These are phyloP conservation scores for Agrenia bidenticulata DNA, from an alignment of 2,888 invertebrate species.

Conservation along the genomic window DNA sequence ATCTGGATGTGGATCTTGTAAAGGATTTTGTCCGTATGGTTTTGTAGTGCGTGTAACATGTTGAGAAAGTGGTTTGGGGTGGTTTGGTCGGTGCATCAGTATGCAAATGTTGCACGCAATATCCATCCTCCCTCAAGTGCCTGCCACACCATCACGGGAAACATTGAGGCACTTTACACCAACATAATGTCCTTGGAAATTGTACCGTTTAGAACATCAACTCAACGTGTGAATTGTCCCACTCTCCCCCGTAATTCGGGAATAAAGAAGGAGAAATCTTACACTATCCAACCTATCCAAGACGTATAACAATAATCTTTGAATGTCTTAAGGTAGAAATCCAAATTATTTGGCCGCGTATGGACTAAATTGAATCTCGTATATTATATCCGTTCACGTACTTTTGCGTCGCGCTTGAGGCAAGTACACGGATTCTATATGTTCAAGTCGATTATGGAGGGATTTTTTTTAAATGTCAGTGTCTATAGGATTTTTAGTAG, in stretches of 20 bases:
- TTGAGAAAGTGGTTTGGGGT: not conserved
- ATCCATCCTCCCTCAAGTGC: not conserved
- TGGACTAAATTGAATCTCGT: too few relatives aligned
- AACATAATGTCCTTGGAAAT: not conserved
- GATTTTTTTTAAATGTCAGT: too few relatives aligned
- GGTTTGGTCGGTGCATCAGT: slow-evolving; percentile 2
- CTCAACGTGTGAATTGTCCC: slow-evolving; percentile 1
- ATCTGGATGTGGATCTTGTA: too few relatives aligned
- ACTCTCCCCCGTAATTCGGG: too few relatives aligned
- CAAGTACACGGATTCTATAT: too few relatives aligned
- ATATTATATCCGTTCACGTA: too few relatives aligned
- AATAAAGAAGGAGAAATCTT: too few relatives aligned
- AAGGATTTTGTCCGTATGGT: not conserved
- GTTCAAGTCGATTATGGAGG: too few relatives aligned
- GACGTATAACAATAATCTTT: not conserved
- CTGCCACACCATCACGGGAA: slow-evolving; percentile 1
- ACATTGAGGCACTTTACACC: slow-evolving; percentile 6
- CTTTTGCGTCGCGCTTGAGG: too few relatives aligned
- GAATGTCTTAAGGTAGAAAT: not conserved
- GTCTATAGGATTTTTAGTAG: too few relatives aligned
- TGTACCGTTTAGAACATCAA: not conserved
- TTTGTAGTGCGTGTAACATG: slow-evolving; percentile 4
- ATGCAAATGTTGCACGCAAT: slow-evolving; percentile 9
- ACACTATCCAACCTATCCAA: not conserved
- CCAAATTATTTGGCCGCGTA: not conserved